These are phyloP conservation scores for Chromoteleia sp. DNA, from an alignment of 2,888 invertebrate species.

Conservation along the genomic window DNA sequence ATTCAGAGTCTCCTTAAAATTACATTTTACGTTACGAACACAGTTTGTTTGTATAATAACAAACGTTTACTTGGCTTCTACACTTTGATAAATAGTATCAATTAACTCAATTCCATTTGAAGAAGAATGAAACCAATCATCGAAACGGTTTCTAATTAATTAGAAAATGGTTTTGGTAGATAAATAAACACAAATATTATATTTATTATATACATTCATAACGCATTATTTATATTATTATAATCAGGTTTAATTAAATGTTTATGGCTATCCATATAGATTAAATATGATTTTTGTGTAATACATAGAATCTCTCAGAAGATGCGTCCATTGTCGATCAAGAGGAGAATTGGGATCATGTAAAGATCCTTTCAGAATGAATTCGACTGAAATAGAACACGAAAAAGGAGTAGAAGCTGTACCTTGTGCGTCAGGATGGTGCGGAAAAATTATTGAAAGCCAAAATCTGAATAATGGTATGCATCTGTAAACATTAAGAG, in stretches of 20 bases:
- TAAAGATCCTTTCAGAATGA: slow-evolving; percentile 93
- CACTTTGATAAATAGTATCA: too few relatives aligned
- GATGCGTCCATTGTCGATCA: slow-evolving; percentile 94
- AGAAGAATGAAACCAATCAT: too few relatives aligned
- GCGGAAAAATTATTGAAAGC: slow-evolving; percentile 94
- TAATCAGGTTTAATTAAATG: neutral
- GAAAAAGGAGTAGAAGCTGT: slow-evolving; percentile 91
- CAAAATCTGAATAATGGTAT: slow-evolving; percentile 92
- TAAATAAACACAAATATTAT: too few relatives aligned
- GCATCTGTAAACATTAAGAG: neutral
- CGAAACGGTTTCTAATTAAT: too few relatives aligned
- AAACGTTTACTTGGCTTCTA: too few relatives aligned
- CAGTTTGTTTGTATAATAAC: too few relatives aligned
- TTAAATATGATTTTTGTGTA: neutral
- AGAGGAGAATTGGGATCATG: slow-evolving; percentile 95
- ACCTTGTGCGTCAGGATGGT: slow-evolving; percentile 96
- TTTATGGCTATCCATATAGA: neutral
- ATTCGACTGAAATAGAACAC: slow-evolving; percentile 90
- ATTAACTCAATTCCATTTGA: too few relatives aligned
- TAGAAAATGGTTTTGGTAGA: too few relatives aligned
- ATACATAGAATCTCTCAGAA: slow-evolving; percentile 84
- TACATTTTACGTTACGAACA: too few relatives aligned
- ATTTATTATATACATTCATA: too few relatives aligned
- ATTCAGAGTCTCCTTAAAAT: too few relatives aligned
- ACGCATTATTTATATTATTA: too few relatives aligned